Evolutionary conservation across 2,797 vertebrate species (phyloP), one percentile per base, ranked within the genome.

Genomic region (Pipistrellus nathusii): DNA sequence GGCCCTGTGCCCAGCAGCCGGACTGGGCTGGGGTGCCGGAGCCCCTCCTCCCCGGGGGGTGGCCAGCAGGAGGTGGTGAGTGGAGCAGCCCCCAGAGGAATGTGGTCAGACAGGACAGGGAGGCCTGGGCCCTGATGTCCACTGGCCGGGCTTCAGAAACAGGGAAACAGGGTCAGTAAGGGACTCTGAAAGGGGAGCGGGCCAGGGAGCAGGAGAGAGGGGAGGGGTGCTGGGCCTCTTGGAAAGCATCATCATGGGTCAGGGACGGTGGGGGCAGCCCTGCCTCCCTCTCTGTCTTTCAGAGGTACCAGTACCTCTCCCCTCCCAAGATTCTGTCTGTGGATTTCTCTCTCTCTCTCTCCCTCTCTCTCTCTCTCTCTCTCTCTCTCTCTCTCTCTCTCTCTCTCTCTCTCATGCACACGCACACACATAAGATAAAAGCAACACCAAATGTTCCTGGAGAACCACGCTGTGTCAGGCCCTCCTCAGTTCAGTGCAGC

Each of bases 401-500:
- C 53, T 23, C 55, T 10, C 23, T 3, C 53, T 3, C 53, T 8
- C 20, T 6, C 53, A 1, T 21, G 10, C 48, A 30, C 21, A 21
- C 20, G 9, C 13, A 8, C 53, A 46, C 32, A 41, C 46, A 8
- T 5, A n/a, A 11, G 7, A 12, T 32, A 3, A 35, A 57, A n/a
- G 35, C 20, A 17, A 1, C 5, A 1, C n/a, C 21, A 13, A 21
- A 30, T 13, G 2, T 51, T 5, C 1, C 0, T 1, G 23, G 11
- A 5, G 51, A 0, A 1, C 51, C 7, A 1, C 0, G 2, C 10
- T 0, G 12, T 0, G 20, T n/a, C 53, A 7, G 27, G 32, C 21
- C 73, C 32, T 41, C 78, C 23, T 32, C 9, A n/a, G 83, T 20
- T 59, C 55, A 0, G n/a, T 3, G 9, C 1, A 5, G 30, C 20